Conservation (phyloP, 2,797 vertebrate genomes). For the Muscicapa striata region DNA sequence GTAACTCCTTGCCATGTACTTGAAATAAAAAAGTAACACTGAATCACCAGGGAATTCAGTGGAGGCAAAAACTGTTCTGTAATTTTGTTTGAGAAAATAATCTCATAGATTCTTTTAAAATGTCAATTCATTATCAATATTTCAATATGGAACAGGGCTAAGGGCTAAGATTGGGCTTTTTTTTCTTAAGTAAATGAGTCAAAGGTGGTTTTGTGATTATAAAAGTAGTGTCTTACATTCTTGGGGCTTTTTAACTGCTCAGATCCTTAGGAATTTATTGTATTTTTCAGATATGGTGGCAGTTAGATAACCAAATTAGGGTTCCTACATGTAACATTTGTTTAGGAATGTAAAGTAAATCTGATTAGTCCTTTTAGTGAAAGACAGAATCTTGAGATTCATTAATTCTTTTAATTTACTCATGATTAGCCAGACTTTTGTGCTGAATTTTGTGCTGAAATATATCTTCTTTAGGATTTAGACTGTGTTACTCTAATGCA, state of each 20-base stretch:
- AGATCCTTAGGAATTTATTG: neutral
- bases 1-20: neutral
- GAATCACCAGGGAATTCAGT: neutral
- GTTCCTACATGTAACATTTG: neutral
- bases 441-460: neutral
- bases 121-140: neutral
- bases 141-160: neutral
- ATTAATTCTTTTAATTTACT: neutral
- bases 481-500: neutral
- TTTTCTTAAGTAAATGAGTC: neutral
- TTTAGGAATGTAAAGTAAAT: neutral
- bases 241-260: neutral
- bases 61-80: neutral
- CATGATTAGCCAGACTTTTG: neutral
- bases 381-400: neutral
- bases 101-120: neutral
- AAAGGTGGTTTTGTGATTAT: neutral
- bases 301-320: neutral
- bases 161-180: too few species aligned
- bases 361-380: neutral
- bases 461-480: neutral
- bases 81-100: neutral
- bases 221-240: neutral
- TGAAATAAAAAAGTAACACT: neutral
- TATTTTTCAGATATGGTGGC: neutral